Percentiles rank a stretch among this genome's conserved stretches.
These are phyloP conservation scores for Lepilemur ruficaudatus DNA, from an alignment of 2,797 vertebrate species.

Conservation along the genomic window DNA sequence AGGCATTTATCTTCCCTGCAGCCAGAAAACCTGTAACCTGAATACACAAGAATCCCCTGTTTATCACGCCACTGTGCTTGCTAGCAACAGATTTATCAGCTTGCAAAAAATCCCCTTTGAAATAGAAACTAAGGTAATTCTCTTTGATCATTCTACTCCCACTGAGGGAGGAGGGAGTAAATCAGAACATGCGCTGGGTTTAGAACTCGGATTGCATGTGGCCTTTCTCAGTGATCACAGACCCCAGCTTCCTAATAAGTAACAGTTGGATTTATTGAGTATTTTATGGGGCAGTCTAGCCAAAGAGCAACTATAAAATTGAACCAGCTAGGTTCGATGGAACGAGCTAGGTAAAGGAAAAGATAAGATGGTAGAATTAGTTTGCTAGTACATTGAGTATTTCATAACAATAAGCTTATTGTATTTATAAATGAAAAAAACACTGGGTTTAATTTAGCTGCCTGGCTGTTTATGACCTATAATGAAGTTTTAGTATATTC, in stretches of 20 bases:
- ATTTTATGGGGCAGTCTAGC: neutral
- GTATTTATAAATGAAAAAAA: neutral
- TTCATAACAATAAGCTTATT: neutral
- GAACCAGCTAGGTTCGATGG: neutral
- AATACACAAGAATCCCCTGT: neutral
- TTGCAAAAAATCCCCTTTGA: neutral
- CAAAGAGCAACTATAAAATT: neutral
- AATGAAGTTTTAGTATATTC: neutral
- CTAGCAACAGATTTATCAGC: neutral
- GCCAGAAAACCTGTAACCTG: neutral
- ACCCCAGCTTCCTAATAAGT: neutral
- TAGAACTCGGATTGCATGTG: neutral
- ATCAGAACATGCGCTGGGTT: neutral
- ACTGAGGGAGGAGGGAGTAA: accelerated
- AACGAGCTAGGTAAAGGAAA: neutral
- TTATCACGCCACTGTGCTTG: neutral
- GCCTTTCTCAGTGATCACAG: neutral
- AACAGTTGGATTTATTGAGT: neutral
- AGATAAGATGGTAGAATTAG: neutral
- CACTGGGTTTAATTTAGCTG: neutral
- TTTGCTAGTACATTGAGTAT: neutral
- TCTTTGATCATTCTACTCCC: neutral
- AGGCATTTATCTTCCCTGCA: neutral
- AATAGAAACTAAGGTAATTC: neutral
- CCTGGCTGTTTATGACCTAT: neutral